Evolutionary conservation across 1,140 invertebrate genomes (phyloP).

Genomic region (Drosophila santomea): DNA sequence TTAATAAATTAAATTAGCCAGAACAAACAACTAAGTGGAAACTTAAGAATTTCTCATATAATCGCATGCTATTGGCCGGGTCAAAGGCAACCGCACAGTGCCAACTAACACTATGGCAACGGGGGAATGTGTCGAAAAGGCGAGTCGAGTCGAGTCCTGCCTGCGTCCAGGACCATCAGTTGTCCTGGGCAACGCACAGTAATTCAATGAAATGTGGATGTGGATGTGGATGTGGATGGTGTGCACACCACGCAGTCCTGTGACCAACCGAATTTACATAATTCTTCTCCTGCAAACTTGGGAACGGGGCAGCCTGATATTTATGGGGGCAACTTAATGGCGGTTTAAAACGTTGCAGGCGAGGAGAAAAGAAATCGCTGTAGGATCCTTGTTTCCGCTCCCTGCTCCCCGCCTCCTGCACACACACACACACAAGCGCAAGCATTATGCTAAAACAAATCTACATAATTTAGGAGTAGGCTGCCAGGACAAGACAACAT

Average conservation of each 20-base stretch:
- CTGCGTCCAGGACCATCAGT: slow-evolving; percentile 10
- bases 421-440: slow-evolving; percentile 7
- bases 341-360: slow-evolving; percentile 77
- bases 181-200: slow-evolving; percentile 43
- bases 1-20: slow-evolving; percentile 48
- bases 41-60: slow-evolving; percentile 26
- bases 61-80: slow-evolving; percentile 6
- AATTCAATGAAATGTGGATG: slow-evolving; percentile 56
- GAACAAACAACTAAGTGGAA: slow-evolving; percentile 15
- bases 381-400: slow-evolving; percentile 23
- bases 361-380: slow-evolving; percentile 49
- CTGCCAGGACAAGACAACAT: slow-evolving; percentile 58
- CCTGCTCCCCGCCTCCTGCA: too few species aligned
- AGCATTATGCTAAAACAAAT: slow-evolving; percentile 81
- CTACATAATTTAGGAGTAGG: slow-evolving; percentile 80
- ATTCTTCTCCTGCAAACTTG: slow-evolving; percentile 43
- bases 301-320: slow-evolving; percentile 60
- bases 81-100: slow-evolving; percentile 28
- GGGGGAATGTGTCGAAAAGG: slow-evolving; percentile 18
- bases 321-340: slow-evolving; percentile 77
- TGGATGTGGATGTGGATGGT: slow-evolving; percentile 1
- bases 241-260: slow-evolving; percentile 37
- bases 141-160: slow-evolving; percentile 14
- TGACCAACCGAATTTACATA: slow-evolving; percentile 76
- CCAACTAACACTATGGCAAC: slow-evolving; percentile 34